Evolutionary conservation across 2,113 vertebrate species (phyloP), one percentile per base, ranked within the genome.

Genomic region (Pedionomus torquatus): DNA sequence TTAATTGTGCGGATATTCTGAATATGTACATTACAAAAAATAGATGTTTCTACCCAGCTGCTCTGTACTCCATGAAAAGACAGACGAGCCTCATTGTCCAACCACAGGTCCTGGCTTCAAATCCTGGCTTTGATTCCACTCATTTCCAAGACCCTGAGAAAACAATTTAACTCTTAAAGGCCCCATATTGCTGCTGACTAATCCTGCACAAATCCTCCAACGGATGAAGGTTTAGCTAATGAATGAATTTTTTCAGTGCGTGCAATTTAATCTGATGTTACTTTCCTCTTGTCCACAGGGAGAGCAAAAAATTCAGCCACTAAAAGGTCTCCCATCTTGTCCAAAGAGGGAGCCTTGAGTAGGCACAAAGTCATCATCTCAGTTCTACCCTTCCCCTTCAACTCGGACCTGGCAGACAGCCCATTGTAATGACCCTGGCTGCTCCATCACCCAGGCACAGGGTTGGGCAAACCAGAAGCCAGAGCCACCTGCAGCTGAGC

Each of bases 81-180:
- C 55, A 79, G 74, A 10, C 0, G 0, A 89, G 74, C 13, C n/a
- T 92, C 74, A 54, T 21, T 85, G 87, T 84, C 48, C 81, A 89
- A 35, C 49, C 5, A 1, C 37, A 92, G 41, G 21, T 72, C 49
- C 65, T 79, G 92, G 81, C 81, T 93, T 86, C 64, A 93, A 64
- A 74, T 89, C 35, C 70, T 89, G 81, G 51, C 88, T 96, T 44
- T 4, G 4, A 48, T 83, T 90, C 77, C 49, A 46, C 11, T 95
- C 24, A 63, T 92, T 93, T 89, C 41, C 41, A 35, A 72, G 65
- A 69, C 13, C 37, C 72, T 55, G 7, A 25, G 72, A 89, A 89
- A 84, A 93, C 41, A 81, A 55, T 57, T 93, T 94, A 95, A 95
- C 90, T 79, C 76, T 41, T 84, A 52, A 54, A 46, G 49, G 44